Evolutionary conservation across 2,113 vertebrate species (phyloP).

Genomic region (Macrotus californicus): DNA sequence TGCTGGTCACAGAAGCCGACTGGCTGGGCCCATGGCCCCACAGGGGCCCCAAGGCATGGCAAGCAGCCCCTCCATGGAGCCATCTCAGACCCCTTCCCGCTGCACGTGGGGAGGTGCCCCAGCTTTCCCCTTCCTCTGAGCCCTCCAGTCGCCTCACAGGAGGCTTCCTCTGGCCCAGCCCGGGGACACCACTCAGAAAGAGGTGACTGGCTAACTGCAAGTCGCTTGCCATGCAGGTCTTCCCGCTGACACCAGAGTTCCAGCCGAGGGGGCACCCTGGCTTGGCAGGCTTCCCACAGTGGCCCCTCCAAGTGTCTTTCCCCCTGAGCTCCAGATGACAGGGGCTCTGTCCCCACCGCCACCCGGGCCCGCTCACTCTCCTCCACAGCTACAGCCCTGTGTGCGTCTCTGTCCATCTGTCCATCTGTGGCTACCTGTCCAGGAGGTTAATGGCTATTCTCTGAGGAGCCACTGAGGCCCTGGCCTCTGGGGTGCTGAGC

Average conservation of each 20-base stretch:
- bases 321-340: background rate
- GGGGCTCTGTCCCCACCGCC: background rate
- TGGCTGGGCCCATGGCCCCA: background rate
- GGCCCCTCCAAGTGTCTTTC: background rate
- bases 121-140: background rate
- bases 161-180: background rate
- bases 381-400: background rate
- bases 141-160: background rate
- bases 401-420: too few relatives aligned
- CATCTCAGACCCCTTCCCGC: too few relatives aligned
- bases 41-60: background rate
- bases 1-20: background rate
- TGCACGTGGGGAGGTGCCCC: too few relatives aligned
- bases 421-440: background rate
- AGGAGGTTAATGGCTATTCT: background rate
- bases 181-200: background rate
- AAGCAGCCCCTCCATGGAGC: background rate
- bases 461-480: background rate
- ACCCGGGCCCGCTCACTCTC: fast-evolving
- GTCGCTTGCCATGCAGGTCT: background rate
- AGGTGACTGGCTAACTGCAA: background rate
- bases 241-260: background rate
- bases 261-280: background rate
- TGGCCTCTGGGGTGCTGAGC: background rate
- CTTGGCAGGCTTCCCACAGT: background rate